A percentile compares a stretch with the other conserved stretches of the same genome.
phyloP scores from a whole-genome alignment of 2,113 vertebrate genomes.

The Mus pahari region DNA sequence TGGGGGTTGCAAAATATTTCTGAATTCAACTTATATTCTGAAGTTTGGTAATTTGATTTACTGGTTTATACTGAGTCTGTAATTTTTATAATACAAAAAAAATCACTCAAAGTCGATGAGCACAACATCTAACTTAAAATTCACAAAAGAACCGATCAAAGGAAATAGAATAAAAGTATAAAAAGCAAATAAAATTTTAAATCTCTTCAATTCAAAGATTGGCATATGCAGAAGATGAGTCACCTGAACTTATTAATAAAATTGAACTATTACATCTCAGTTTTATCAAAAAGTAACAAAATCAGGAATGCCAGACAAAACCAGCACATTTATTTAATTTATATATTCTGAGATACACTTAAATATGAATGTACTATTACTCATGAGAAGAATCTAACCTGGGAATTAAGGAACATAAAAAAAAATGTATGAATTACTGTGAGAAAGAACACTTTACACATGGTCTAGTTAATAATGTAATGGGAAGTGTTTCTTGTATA shows the following conservation, averaged over 20 bases:
- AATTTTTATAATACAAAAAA: neutral
- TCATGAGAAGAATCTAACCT: too few relatives aligned
- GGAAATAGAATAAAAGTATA: neutral
- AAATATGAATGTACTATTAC: neutral
- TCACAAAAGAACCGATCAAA: constrained; percentile 5
- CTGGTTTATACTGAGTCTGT: neutral
- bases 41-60: neutral
- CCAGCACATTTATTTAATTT: neutral
- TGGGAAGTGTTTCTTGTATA: neutral
- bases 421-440: constrained; percentile 2
- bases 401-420: neutral
- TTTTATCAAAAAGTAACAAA: constrained; percentile 31
- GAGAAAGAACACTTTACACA: constrained; percentile 1
- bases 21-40: neutral
- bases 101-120: neutral
- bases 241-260: constrained; percentile 4
- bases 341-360: neutral
- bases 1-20: neutral
- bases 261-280: neutral
- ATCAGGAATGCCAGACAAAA: neutral
- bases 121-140: constrained; percentile 10
- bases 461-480: neutral
- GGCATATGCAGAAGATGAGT: neutral
- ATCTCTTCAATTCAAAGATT: neutral
- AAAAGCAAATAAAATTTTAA: constrained; percentile 34